A percentile compares a stretch with the other conserved stretches of the same genome.
Evolutionary conservation across 2,797 vertebrate species (phyloP).

Genomic region (Falco naumanni): DNA sequence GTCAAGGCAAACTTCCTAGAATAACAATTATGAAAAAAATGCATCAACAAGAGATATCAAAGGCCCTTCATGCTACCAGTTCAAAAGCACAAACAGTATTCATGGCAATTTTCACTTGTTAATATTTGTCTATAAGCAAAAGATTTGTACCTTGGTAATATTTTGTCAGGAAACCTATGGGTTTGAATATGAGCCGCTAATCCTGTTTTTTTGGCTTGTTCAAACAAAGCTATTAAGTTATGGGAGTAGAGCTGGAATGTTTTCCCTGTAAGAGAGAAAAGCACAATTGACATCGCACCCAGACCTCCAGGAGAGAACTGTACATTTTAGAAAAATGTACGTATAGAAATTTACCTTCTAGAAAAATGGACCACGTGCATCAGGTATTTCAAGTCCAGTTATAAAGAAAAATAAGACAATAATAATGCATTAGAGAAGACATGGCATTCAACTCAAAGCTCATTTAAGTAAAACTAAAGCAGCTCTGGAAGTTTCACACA

Average conservation of each 20-base stretch:
- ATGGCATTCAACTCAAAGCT: neutral
- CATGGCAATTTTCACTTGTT: neutral
- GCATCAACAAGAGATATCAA: neutral
- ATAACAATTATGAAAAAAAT: conserved; percentile 29
- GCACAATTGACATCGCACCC: neutral
- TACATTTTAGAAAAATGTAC: neutral
- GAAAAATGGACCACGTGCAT: conserved; percentile 75
- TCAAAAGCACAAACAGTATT: neutral
- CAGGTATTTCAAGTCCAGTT: conserved; percentile 80
- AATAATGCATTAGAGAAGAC: neutral
- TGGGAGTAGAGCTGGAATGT: conserved; percentile 98
- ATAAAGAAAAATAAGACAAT: conserved; percentile 77
- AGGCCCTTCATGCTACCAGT: neutral
- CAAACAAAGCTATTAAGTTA: conserved; percentile 96
- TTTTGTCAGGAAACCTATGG: conserved; percentile 95
- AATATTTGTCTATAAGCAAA: neutral
- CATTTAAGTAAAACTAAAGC: neutral
- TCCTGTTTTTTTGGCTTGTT: conserved; percentile 96
- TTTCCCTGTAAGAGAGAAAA: conserved; percentile 85
- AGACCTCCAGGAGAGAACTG: neutral
- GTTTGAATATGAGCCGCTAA: conserved; percentile 95
- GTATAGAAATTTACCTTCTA: conserved; percentile 90
- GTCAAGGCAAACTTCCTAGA: conserved; percentile 96
- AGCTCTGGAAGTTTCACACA: neutral
- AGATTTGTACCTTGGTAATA: conserved; percentile 84